Base-by-base conservation (phyloP, 2,113 vertebrate species). In the Oryzias celebensis region DNA sequence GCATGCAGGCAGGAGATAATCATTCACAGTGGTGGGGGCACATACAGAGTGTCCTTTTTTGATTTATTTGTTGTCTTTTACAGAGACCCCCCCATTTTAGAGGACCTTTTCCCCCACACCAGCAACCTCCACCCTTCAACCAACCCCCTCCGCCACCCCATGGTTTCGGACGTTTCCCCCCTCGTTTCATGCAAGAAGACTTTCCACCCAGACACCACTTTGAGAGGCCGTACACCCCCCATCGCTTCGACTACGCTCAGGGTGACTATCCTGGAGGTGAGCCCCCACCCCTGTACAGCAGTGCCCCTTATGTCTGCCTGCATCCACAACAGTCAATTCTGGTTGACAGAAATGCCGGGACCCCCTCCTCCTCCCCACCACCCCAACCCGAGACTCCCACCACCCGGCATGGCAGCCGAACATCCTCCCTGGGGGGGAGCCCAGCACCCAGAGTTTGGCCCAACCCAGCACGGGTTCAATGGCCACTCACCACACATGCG, bases 141-240 rank as follows among this genome's bases (percentile, higher is more conserved):
- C 97, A 98, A 85, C 96, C 96, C 2, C 97, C 97, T 0, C 97
- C 96, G 18, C 96, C 96, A 1, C 96, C 96, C 53, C 94, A 95
- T 84, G 93, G 90, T 81, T 99, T 99, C 70, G 96, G 94, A 68
- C 95, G 97, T 77, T 98, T 98, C 78, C 96, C 96, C 0, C 96
- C 96, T 1, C 95, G 95, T 61, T 99, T 98, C 84, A 95, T 99
- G 94, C 97, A 98, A 87, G 97, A 99, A 0, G 97, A 99, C 63
- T 98, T 99, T 43, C 94, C 97, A 15, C 96, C 96, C 0, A 91
- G 96, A 44, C 96, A 98, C 85, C 96, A 96, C 70, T 98, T 96
- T 14, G 96, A 99, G 81, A 90, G 96, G 54, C 95, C 95, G 0
- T 98, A 95, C 78, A 90, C 90, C 1, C 96, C 96, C 0, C 97